Base-by-base conservation (phyloP, 2,113 vertebrate genomes). In the Todiramphus chloris region DNA sequence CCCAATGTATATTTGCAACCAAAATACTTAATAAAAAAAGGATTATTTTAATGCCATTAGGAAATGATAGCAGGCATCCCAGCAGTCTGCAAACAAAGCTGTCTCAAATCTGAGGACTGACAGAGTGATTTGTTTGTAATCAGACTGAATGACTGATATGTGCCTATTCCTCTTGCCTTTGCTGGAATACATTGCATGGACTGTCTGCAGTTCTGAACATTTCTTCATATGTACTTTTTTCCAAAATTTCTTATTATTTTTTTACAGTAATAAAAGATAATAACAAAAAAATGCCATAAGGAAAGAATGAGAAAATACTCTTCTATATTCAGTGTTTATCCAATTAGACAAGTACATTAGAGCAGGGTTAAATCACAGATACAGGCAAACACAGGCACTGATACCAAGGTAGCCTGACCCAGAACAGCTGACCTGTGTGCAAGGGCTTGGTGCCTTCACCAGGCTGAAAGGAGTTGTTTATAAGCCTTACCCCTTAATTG, bases 141-240 rank as follows among this genome's bases (percentile, higher is more conserved):
- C 1, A 10, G 17, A 16, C 7, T 18, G 28, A 73, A 33, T 60
- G 44, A 56, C 28, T 6, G 5, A 7, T 8, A 44, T 0, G 20
- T 37, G 41, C 56, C 33, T 30, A 16, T 21, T 69, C 30, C 39
- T 33, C n/a, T 44, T 59, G 59, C 18, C 27, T 51, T 51, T 51
- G 17, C 20, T 50, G 35, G 31, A 84, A 43, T 43, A 44, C 37
- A 10, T 64, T 19, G 44, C 19, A 30, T 1, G 2, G 44, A 12
- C 11, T 16, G 21, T 23, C 66, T 79, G n/a, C 46, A 41, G 39
- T 39, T 39, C 51, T 46, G 59, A 31, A 19, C 20, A n/a, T 15
- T 66, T 60, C 44, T 74, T 53, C 39, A 7, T 16, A 46, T n/a
- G 5, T 24, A 9, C 8, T 9, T 39, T 30, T 55, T 76, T 76